Evolutionary conservation across 2,113 vertebrate species (phyloP).

Genomic region (Ariopsis seemanni): DNA sequence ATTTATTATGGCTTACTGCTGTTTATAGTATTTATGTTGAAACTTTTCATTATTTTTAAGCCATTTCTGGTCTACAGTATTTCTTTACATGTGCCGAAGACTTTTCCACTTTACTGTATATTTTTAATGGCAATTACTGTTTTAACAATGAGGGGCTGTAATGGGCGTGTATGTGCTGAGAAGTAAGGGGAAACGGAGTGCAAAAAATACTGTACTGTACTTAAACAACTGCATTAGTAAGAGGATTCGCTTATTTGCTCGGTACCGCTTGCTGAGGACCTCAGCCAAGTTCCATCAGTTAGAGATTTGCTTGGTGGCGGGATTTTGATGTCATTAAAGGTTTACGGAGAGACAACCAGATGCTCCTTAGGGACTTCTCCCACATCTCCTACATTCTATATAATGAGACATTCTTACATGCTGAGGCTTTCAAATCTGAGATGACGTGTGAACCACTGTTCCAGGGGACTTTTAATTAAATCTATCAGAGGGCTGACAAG

Average conservation of each 20-base stretch:
- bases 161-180: not conserved
- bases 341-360: slow-evolving; percentile 54
- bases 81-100: too few relatives aligned
- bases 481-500: slow-evolving; percentile 67
- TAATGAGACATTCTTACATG: slow-evolving; percentile 71
- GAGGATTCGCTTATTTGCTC: not conserved
- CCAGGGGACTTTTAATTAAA: slow-evolving; percentile 77
- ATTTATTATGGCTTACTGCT: too few relatives aligned
- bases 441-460: slow-evolving; percentile 72
- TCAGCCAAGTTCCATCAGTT: slow-evolving; percentile 53
- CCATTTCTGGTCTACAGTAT: too few relatives aligned
- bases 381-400: slow-evolving; percentile 58
- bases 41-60: too few relatives aligned
- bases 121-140: not conserved
- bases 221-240: not conserved
- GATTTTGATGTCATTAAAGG: slow-evolving; percentile 54
- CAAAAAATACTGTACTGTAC: not conserved
- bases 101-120: too few relatives aligned
- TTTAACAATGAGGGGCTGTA: not conserved
- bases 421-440: slow-evolving; percentile 68
- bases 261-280: not conserved
- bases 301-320: slow-evolving; percentile 55
- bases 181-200: slow-evolving; percentile 15
- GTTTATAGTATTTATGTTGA: too few relatives aligned
- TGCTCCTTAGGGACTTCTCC: slow-evolving; percentile 49